Percentiles rank a stretch among this genome's conserved stretches.
Evolutionary conservation across 2,888 invertebrate species (phyloP).

Genomic region (Cotesia congregata): DNA sequence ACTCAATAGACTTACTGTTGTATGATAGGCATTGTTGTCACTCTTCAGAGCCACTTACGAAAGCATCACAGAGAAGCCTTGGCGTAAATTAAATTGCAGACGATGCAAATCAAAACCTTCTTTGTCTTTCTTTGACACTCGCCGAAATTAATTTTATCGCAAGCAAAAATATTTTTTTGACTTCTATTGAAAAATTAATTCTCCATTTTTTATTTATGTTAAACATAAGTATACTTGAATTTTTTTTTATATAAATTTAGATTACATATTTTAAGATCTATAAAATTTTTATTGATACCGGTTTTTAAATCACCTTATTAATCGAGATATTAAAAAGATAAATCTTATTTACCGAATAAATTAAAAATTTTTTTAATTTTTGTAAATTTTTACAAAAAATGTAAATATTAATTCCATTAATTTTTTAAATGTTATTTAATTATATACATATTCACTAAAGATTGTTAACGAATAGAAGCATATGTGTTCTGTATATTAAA

Average conservation of each 20-base stretch:
- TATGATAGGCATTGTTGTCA: conserved; percentile 25
- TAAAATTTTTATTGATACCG: neutral
- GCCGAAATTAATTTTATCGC: neutral
- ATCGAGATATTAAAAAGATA: neutral
- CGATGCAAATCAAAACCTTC: conserved; percentile 37
- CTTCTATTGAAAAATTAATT: neutral
- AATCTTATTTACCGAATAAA: neutral
- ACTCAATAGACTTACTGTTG: conserved; percentile 11
- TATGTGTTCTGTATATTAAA: neutral
- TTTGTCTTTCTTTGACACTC: neutral
- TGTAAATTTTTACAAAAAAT: neutral
- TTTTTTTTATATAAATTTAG: neutral
- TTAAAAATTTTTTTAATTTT: neutral
- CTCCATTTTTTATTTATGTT: neutral
- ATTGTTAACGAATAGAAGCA: neutral
- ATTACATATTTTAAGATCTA: neutral
- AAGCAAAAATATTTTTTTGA: neutral
- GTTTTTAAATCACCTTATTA: neutral
- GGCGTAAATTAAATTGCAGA: conserved; percentile 45
- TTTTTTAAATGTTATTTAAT: neutral
- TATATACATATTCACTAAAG: neutral
- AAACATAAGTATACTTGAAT: neutral
- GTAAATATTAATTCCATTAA: neutral
- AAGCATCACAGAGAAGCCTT: conserved; percentile 39
- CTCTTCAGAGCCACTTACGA: conserved; percentile 33